Base-by-base conservation (phyloP, 2,888 invertebrate species). In the Pristionchus arcanus region DNA sequence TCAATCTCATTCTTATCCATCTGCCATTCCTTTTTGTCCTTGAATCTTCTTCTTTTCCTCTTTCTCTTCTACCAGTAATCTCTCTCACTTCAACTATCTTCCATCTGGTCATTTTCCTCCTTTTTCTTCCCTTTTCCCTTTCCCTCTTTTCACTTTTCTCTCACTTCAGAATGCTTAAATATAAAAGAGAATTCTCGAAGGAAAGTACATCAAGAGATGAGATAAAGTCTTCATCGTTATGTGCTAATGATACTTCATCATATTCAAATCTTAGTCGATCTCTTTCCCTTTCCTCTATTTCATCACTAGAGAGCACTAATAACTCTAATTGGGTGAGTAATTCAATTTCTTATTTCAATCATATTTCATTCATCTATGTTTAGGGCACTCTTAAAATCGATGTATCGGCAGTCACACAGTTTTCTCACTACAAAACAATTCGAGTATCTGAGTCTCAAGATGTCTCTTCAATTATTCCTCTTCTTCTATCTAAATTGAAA, bases 391-490 rank as follows among this genome's bases (percentile, higher is more conserved):
- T 84, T 21, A 84, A 31, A 28, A 55, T 84, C n/a, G 53, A 55
- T 28, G 31, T 55, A 15, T 55, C 55, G 15, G 34, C 28, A 15
- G 84, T 84, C n/a, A 84, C n/a, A 55, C 21, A 15, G 28, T 84
- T n/a, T 55, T 84, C 84, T 55, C 55, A 84, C 55, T 84, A 84
- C 55, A 55, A 53, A 55, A 84, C 84, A 16, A 31, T 84, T 84
- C 84, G 84, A 55, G 84, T 84, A 31, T 13, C 55, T n/a, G 21
- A 15, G n/a, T 34, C 28, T 49, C 55, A 84, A 25, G 28, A n/a
- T 15, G 84, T 84, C 4, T 84, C 84, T 55, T 84, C 84, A n/a
- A 84, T 84, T 28, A n/a, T 84, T 53, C 55, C 84, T 55, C 28
- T 55, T 19, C 53, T 84, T 25, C 28, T 55, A 4, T 55, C 53